Evolutionary conservation across 2,888 invertebrate genomes (phyloP).

Genomic region (Aplocera efformata): DNA sequence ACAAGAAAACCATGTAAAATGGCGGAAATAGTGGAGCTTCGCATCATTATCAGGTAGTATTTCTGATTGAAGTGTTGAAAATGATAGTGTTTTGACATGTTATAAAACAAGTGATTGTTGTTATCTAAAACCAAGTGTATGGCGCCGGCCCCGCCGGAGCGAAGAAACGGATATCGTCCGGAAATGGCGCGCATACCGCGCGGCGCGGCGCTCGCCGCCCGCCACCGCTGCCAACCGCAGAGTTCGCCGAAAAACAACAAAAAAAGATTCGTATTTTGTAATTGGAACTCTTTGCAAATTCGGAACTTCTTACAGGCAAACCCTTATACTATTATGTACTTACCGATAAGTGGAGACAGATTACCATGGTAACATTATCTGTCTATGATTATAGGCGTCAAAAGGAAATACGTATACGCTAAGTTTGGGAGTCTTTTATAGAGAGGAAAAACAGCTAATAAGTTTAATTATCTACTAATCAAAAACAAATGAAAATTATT

Average conservation of each 20-base stretch:
- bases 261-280: constrained; percentile 40
- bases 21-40: constrained; percentile 33
- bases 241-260: constrained; percentile 52
- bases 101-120: constrained; percentile 33
- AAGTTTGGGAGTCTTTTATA: too few relatives aligned
- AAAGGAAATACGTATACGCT: too few relatives aligned
- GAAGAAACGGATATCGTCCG: constrained; percentile 74
- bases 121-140: constrained; percentile 54
- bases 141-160: constrained; percentile 42
- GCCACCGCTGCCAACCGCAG: constrained; percentile 48
- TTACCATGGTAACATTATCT: background rate
- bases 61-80: constrained; percentile 6
- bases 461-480: too few relatives aligned
- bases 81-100: constrained; percentile 12
- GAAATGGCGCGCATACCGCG: constrained; percentile 76
- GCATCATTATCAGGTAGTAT: constrained; percentile 8
- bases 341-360: too few relatives aligned
- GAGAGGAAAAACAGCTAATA: too few relatives aligned
- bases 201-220: constrained; percentile 69
- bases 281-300: constrained; percentile 21
- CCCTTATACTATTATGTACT: too few relatives aligned
- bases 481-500: too few relatives aligned
- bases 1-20: constrained; percentile 49
- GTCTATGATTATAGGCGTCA: too few relatives aligned
- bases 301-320: too few relatives aligned